These are phyloP conservation scores for Drosophila emarginata DNA, from an alignment of 2,888 invertebrate genomes.

Conservation along the genomic window DNA sequence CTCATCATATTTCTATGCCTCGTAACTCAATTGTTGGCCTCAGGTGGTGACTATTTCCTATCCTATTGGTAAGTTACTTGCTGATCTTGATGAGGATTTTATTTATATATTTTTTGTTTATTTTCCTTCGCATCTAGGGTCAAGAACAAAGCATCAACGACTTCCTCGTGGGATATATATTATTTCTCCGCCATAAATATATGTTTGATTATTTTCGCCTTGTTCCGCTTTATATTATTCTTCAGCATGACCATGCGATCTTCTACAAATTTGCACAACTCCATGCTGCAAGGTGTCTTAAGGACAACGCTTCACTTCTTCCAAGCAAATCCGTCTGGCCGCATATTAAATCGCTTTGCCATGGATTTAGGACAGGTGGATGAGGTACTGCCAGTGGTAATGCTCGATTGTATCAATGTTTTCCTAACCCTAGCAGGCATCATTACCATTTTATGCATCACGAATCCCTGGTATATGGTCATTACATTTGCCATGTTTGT, in stretches of 20 bases:
- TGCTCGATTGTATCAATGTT: constrained; percentile 82
- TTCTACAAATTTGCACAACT: constrained; percentile 89
- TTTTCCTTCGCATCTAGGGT: constrained; percentile 57
- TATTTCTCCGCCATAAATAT: constrained; percentile 83
- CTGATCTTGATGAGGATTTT: fast-evolving
- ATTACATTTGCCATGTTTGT: constrained; percentile 84
- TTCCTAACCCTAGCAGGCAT: not conserved
- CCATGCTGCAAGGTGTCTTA: constrained; percentile 91
- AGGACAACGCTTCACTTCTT: constrained; percentile 92
- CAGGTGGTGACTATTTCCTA: constrained; percentile 90
- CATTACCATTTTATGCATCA: constrained; percentile 80
- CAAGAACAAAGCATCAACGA: constrained; percentile 61
- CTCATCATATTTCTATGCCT: constrained; percentile 86
- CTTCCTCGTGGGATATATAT: constrained; percentile 79
- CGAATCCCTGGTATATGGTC: constrained; percentile 86
- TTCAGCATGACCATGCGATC: constrained; percentile 90
- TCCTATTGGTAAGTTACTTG: constrained; percentile 85
- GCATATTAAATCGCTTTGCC: constrained; percentile 89
- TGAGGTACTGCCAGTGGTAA: constrained; percentile 83
- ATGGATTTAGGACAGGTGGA: constrained; percentile 88
- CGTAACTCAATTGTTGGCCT: constrained; percentile 87
- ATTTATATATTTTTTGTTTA: not conserved
- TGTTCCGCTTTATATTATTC: constrained; percentile 82
- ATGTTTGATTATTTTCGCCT: constrained; percentile 79
- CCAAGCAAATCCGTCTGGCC: constrained; percentile 90